Evolutionary conservation across 1,140 invertebrate genomes (phyloP).

Genomic region (Meloidogyne floridensis): DNA sequence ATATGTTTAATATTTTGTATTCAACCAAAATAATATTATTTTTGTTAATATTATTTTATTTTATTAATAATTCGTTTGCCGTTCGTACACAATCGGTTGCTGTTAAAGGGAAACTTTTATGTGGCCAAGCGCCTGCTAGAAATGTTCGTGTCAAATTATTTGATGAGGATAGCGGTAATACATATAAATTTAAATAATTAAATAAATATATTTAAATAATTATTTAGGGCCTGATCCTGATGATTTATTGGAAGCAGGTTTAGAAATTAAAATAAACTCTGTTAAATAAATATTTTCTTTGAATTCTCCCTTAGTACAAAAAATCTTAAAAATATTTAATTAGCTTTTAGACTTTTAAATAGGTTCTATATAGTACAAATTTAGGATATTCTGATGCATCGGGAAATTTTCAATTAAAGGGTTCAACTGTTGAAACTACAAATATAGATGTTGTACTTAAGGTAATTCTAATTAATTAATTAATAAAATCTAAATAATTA

Average conservation of each 20-base stretch:
- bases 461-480: constrained; percentile 1
- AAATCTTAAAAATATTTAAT: no score
- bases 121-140: constrained; percentile 57
- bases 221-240: constrained; percentile 38
- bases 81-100: constrained; percentile 14
- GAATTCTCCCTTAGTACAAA: no score
- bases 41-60: no score
- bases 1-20: no score
- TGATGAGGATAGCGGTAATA: constrained; percentile 58
- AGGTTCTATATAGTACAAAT: no score
- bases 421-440: constrained; percentile 58
- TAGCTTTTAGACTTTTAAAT: no score
- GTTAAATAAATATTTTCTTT: no score
- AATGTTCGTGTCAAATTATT: constrained; percentile 58
- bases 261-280: neutral
- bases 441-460: constrained; percentile 61
- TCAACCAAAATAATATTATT: no score
- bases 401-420: constrained; percentile 54
- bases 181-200: no score
- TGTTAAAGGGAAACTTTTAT: constrained; percentile 34
- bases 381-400: constrained; percentile 53
- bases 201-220: constrained; percentile 15
- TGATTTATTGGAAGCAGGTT: constrained; percentile 15
- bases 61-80: no score
- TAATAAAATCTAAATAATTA: neutral